These are phyloP conservation scores for Acleris holmiana DNA, from an alignment of 2,888 invertebrate species.

Conservation along the genomic window DNA sequence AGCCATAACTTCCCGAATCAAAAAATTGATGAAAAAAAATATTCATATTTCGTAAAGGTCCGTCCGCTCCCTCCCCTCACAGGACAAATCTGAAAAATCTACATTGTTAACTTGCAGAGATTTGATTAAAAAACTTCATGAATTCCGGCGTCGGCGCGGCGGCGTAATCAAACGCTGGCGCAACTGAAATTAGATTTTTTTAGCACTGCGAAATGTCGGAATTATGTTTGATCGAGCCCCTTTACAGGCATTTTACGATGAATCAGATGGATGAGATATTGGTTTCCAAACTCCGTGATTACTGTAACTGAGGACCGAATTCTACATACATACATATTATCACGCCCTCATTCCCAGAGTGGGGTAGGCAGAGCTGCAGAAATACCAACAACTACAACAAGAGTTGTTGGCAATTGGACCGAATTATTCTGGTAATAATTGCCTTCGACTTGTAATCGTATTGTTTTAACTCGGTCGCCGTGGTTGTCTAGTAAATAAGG, in stretches of 20 bases:
- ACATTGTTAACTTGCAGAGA: slow-evolving; percentile 14
- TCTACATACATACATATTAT: no score
- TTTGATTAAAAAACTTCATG: slow-evolving; percentile 30
- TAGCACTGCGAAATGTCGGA: slow-evolving; percentile 14
- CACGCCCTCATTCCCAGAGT: no score
- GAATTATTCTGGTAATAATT: no score
- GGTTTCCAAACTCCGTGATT: not conserved
- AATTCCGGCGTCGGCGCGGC: slow-evolving; percentile 4
- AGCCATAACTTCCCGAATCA: not conserved
- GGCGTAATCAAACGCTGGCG: slow-evolving; percentile 6
- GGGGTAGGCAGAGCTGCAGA: no score
- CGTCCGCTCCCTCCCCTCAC: not conserved
- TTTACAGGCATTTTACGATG: slow-evolving; percentile 7
- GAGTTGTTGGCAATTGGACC: no score
- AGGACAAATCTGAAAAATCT: slow-evolving; percentile 17
- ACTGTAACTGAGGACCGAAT: no score
- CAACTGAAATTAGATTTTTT: slow-evolving; percentile 24
- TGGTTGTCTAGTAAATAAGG: no score
- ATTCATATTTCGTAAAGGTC: not conserved
- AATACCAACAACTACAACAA: no score
- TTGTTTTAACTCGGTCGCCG: no score
- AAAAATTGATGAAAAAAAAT: not conserved
- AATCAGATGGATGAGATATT: not conserved
- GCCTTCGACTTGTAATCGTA: no score
- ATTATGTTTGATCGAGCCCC: slow-evolving; percentile 16